Evolutionary conservation across 2,113 vertebrate species (phyloP).

Genomic region (Tenrec ecaudatus): DNA sequence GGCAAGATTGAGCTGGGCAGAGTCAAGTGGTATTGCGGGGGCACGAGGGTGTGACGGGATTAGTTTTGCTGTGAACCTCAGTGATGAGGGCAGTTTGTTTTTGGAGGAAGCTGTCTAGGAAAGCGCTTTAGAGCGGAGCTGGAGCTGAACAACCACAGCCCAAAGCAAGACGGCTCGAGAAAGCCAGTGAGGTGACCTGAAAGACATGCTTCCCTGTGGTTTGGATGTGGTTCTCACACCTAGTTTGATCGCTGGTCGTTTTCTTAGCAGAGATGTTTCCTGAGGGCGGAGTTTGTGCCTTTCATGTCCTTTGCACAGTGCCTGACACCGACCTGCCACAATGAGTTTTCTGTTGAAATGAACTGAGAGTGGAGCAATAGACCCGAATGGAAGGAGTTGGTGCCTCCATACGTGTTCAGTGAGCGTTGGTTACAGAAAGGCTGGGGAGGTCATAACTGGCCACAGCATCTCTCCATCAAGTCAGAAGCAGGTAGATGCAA

Average conservation of each 20-base stretch:
- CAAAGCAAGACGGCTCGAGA: not conserved
- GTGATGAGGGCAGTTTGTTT: constrained; percentile 26
- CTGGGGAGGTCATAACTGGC: not conserved
- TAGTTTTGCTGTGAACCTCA: constrained; percentile 3
- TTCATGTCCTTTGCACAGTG: not conserved
- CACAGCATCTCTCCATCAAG: not conserved
- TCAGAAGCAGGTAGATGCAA: not conserved
- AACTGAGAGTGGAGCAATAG: not conserved
- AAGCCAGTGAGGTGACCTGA: not conserved
- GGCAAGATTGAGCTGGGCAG: not conserved
- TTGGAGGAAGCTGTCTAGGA: not conserved
- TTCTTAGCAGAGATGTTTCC: constrained; percentile 21
- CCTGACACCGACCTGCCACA: not conserved
- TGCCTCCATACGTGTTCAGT: not conserved
- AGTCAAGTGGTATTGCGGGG: not conserved
- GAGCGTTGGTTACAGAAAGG: not conserved
- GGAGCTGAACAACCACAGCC: not conserved
- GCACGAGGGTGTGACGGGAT: not conserved
- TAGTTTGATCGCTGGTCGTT: not conserved
- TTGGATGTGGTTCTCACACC: not conserved
- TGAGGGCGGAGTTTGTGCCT: constrained; percentile 32
- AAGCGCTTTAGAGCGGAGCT: not conserved
- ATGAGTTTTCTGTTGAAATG: constrained; percentile 34
- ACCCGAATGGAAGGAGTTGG: constrained; percentile 19
- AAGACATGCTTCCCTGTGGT: not conserved